Evolutionary conservation across 2,113 vertebrate species (phyloP).

Genomic region (Gavialis gangeticus): DNA sequence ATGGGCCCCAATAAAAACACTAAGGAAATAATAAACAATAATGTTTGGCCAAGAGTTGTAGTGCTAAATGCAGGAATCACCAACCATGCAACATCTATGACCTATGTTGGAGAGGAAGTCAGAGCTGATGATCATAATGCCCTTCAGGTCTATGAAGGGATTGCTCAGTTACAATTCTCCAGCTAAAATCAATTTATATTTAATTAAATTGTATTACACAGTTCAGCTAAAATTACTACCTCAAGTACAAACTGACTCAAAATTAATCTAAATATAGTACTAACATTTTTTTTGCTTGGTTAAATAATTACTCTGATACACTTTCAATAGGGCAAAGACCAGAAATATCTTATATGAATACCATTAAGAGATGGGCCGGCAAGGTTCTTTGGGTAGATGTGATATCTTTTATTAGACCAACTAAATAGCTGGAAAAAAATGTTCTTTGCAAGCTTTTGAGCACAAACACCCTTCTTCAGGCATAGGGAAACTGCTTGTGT

Average conservation of each 20-base stretch:
- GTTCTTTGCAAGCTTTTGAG: too few species aligned
- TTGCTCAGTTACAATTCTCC: neutral
- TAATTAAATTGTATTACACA: conserved; percentile 31
- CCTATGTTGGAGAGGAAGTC: neutral
- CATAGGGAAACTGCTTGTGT: too few species aligned
- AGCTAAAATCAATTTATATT: conserved; percentile 1
- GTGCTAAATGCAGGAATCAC: neutral
- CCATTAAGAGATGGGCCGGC: neutral
- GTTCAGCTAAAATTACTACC: conserved; percentile 23
- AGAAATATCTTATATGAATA: conserved; percentile 7
- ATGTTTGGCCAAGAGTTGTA: neutral
- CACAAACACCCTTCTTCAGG: too few species aligned
- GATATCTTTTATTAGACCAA: too few species aligned
- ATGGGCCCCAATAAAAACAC: neutral
- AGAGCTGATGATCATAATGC: neutral
- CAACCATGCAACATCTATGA: fast-evolving
- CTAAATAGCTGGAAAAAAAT: too few species aligned
- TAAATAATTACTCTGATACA: conserved; percentile 45
- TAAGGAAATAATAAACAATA: neutral
- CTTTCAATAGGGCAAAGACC: conserved; percentile 27
- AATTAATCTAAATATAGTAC: conserved; percentile 41
- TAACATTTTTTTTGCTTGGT: conserved; percentile 6
- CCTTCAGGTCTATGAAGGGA: neutral
- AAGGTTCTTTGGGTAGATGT: too few species aligned
- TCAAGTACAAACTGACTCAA: conserved; percentile 31